These are phyloP conservation scores for Saturnia pavonia DNA, from an alignment of 2,888 invertebrate species.

Conservation along the genomic window DNA sequence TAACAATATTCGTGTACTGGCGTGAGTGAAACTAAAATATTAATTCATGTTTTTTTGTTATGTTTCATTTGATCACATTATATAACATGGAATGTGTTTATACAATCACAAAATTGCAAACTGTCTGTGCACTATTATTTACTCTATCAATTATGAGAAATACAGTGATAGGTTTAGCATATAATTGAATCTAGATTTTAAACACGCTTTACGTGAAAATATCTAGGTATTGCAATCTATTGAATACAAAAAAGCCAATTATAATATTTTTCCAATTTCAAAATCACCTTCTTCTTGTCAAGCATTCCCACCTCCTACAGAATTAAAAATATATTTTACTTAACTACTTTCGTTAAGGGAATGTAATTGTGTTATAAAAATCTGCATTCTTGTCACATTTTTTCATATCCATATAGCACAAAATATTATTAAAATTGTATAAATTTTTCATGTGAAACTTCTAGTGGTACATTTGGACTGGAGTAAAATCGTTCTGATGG, in stretches of 20 bases:
- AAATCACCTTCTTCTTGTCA: slow-evolving; percentile 50
- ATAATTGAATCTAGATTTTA: not conserved
- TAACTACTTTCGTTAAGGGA: not conserved
- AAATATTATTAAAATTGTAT: not conserved
- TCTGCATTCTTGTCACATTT: not conserved
- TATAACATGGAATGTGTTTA: not conserved
- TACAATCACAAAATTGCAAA: not conserved
- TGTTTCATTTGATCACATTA: not conserved
- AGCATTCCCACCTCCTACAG: slow-evolving; percentile 55
- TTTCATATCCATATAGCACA: not conserved
- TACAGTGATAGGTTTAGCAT: not conserved
- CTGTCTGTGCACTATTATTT: not conserved
- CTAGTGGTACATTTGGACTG: too few relatives aligned
- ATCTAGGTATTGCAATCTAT: not conserved
- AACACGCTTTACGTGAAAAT: not conserved
- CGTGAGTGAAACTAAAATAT: not conserved
- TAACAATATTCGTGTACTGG: not conserved
- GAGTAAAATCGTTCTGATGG: too few relatives aligned
- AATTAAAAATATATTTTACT: slow-evolving; percentile 40
- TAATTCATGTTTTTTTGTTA: not conserved
- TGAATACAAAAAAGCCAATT: slow-evolving; percentile 27
- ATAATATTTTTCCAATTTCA: slow-evolving; percentile 25
- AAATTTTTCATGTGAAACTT: too few relatives aligned
- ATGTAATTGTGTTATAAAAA: not conserved
- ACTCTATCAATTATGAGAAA: not conserved